A percentile compares a stretch with the other conserved stretches of the same genome.
Conservation (phyloP, 2,888 invertebrate genomes). For the Megalurothrips usitatus region DNA sequence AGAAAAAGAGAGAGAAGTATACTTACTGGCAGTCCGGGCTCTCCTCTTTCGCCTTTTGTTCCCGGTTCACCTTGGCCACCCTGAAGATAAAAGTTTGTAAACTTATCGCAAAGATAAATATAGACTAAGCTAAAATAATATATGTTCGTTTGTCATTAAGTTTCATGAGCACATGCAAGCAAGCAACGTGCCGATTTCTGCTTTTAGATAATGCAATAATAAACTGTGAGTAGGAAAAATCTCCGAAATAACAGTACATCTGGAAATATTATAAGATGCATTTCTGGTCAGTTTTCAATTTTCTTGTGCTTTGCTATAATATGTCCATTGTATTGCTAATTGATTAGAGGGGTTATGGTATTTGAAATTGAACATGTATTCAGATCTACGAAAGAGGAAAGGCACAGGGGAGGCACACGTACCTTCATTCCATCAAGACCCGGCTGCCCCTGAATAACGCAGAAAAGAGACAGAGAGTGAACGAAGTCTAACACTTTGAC, state of each 20-base stretch:
- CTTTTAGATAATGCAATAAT: conserved; percentile 1
- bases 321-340: too few relatives aligned
- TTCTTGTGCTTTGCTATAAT: too few relatives aligned
- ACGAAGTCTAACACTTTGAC: background rate
- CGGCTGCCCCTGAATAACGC: conserved; percentile 77
- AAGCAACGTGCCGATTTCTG: conserved; percentile 1
- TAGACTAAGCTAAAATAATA: background rate
- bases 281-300: too few relatives aligned
- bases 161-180: conserved; percentile 26
- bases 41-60: conserved; percentile 86
- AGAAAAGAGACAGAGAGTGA: conserved; percentile 36
- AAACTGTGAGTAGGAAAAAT: conserved; percentile 27
- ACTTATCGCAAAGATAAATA: background rate
- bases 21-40: conserved; percentile 89
- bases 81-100: conserved; percentile 49
- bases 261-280: too few relatives aligned
- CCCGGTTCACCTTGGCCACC: conserved; percentile 91
- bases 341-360: too few relatives aligned
- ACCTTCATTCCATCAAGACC: conserved; percentile 96
- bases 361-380: too few relatives aligned
- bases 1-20: conserved; percentile 41
- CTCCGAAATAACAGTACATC: background rate
- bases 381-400: too few relatives aligned
- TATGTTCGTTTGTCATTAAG: too few relatives aligned
- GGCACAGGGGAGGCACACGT: conserved; percentile 46